These are phyloP conservation scores for Pelobates cultripes DNA, from an alignment of 2,797 vertebrate species.

Conservation along the genomic window DNA sequence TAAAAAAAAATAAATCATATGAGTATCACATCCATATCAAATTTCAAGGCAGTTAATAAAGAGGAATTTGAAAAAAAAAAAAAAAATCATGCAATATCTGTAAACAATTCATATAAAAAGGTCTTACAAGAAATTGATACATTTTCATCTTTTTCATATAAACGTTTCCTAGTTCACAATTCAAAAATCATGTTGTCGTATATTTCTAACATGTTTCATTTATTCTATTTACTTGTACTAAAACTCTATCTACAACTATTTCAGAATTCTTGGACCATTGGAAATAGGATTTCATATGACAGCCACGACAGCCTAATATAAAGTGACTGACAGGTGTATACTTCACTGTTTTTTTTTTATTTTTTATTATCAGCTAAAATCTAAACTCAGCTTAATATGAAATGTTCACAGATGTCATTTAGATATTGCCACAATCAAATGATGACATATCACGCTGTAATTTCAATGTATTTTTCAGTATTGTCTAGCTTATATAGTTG, in stretches of 20 bases:
- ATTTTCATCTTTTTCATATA: too few relatives aligned
- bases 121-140: too few relatives aligned
- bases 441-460: background rate
- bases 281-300: background rate
- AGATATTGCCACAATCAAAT: background rate
- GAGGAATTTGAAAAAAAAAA: too few relatives aligned
- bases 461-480: background rate
- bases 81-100: too few relatives aligned
- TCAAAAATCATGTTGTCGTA: background rate
- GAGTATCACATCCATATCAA: too few relatives aligned
- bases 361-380: background rate
- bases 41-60: too few relatives aligned
- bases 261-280: background rate
- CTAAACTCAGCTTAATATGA: background rate
- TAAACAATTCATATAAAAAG: too few relatives aligned
- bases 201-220: background rate
- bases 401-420: background rate
- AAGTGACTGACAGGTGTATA: background rate
- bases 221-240: background rate
- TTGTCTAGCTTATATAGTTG: too few relatives aligned
- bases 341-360: background rate
- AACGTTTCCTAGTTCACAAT: too few relatives aligned
- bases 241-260: background rate
- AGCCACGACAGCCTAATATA: background rate
- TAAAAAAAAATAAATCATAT: too few relatives aligned